Evolutionary conservation across 1,140 invertebrate species (phyloP).

Genomic region (Eumeta japonica): DNA sequence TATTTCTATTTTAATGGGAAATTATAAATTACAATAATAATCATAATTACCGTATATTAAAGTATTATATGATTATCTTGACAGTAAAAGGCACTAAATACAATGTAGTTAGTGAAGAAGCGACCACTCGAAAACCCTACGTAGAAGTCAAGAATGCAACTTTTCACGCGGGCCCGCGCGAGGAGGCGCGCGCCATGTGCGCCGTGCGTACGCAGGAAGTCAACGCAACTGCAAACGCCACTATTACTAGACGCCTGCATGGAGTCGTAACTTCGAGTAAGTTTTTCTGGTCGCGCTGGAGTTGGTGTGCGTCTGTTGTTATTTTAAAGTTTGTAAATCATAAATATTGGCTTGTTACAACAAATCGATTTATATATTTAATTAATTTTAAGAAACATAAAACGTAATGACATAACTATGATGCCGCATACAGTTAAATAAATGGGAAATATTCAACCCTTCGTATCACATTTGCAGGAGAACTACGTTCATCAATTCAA

Average conservation of each 20-base stretch:
- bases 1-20: too few species aligned
- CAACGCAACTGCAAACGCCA: slow-evolving; percentile 58
- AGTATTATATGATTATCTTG: too few species aligned
- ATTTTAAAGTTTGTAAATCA: slow-evolving; percentile 1
- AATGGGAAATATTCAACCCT: neutral
- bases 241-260: slow-evolving; percentile 55
- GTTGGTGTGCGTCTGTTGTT: neutral
- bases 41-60: too few species aligned
- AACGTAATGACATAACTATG: too few species aligned
- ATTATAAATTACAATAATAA: too few species aligned
- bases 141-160: slow-evolving; percentile 40
- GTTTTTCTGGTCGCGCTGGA: slow-evolving; percentile 9
- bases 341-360: too few species aligned
- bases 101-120: neutral
- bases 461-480: slow-evolving; percentile 42
- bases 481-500: slow-evolving; percentile 38
- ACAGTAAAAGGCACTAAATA: neutral
- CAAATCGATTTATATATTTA: slow-evolving; percentile 1
- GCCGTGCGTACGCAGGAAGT: slow-evolving; percentile 54
- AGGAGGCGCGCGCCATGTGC: slow-evolving; percentile 55
- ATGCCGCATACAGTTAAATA: too few species aligned
- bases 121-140: slow-evolving; percentile 16
- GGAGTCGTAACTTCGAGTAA: slow-evolving; percentile 58
- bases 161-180: slow-evolving; percentile 37
- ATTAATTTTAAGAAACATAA: neutral